Conservation (phyloP, 2,113 vertebrate species). For the Chroicocephalus ridibundus region DNA sequence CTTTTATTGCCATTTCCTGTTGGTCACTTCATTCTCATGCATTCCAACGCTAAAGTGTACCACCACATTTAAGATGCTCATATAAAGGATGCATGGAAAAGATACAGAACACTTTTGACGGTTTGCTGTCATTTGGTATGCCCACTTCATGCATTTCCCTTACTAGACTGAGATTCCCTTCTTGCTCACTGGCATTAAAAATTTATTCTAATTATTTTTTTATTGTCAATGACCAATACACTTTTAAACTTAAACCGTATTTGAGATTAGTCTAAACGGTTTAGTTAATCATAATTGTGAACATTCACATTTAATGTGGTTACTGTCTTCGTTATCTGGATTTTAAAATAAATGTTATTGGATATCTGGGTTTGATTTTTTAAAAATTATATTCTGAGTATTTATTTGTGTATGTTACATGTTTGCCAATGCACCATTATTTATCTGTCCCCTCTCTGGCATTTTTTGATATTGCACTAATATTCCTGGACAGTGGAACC, state of each 20-base stretch:
- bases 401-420: not conserved
- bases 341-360: not conserved
- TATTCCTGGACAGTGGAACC: slow-evolving; percentile 20
- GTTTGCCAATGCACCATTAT: not conserved
- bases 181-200: not conserved
- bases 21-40: not conserved
- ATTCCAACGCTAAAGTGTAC: not conserved
- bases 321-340: not conserved
- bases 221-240: not conserved
- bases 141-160: not conserved
- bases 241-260: not conserved
- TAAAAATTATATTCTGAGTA: not conserved
- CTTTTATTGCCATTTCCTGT: not conserved
- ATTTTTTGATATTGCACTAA: slow-evolving; percentile 22
- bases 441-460: not conserved
- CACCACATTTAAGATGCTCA: not conserved
- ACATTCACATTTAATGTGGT: not conserved
- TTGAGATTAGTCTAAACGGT: not conserved
- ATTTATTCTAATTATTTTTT: not conserved
- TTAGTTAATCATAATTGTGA: not conserved
- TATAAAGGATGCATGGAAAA: not conserved
- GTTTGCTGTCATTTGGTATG: not conserved
- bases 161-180: not conserved
- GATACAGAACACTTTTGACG: not conserved
- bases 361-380: not conserved